Evolutionary conservation across 2,113 vertebrate species (phyloP).

Genomic region (Cheirogaleus medius): DNA sequence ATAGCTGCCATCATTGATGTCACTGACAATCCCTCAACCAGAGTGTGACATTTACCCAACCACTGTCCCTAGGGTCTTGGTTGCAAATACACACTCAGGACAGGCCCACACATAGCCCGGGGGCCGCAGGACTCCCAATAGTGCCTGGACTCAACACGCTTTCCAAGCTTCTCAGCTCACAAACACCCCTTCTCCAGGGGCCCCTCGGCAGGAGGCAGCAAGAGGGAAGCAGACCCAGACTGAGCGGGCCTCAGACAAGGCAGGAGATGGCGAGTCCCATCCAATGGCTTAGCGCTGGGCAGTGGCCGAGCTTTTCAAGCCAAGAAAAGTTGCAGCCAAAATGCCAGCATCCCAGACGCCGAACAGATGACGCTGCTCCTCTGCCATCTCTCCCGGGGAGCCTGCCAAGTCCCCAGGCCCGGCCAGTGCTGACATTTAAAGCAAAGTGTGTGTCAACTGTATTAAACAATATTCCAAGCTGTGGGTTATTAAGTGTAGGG

Average conservation of each 20-base stretch:
- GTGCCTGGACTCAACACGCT: slow-evolving; percentile 34
- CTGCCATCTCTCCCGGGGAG: slow-evolving; percentile 89
- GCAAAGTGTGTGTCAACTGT: slow-evolving; percentile 91
- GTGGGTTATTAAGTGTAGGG: slow-evolving; percentile 96
- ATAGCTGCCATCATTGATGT: neutral
- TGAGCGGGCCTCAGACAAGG: slow-evolving; percentile 58
- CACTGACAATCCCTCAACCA: slow-evolving; percentile 68
- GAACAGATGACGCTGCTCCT: slow-evolving; percentile 89
- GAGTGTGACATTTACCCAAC: slow-evolving; percentile 85
- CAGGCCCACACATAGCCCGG: slow-evolving; percentile 47
- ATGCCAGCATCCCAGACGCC: slow-evolving; percentile 85
- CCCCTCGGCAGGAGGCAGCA: accelerated
- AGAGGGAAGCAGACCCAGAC: neutral
- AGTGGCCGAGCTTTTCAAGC: slow-evolving; percentile 27
- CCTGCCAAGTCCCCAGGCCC: slow-evolving; percentile 88
- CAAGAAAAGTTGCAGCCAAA: slow-evolving; percentile 78
- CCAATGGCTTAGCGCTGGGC: slow-evolving; percentile 77
- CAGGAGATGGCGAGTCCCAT: slow-evolving; percentile 80
- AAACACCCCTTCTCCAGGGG: neutral
- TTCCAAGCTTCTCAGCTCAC: slow-evolving; percentile 47
- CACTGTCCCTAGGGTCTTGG: slow-evolving; percentile 66
- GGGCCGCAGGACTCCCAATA: slow-evolving; percentile 22
- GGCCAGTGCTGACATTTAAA: slow-evolving; percentile 89
- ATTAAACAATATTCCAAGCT: slow-evolving; percentile 94
- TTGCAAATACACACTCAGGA: slow-evolving; percentile 75